These are phyloP conservation scores for Phodopus roborovskii DNA, from an alignment of 2,113 vertebrate genomes.

Conservation along the genomic window DNA sequence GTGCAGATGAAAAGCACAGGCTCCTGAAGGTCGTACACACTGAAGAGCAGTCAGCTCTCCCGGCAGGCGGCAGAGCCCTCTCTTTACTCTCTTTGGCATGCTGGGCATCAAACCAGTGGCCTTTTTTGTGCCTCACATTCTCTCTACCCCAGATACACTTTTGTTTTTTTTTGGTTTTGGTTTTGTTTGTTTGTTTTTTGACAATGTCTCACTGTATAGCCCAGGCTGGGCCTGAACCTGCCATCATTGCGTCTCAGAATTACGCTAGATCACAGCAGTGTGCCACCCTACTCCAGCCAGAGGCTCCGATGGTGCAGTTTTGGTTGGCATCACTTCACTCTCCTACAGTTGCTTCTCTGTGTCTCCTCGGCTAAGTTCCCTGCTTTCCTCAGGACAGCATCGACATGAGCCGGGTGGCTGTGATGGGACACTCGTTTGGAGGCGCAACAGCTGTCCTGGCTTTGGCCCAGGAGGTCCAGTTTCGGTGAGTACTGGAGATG, in stretches of 20 bases:
- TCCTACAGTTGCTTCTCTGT: neutral
- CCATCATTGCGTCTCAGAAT: neutral
- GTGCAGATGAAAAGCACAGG: neutral
- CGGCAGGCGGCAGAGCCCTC: no score
- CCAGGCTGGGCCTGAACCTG: neutral
- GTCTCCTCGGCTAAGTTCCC: neutral
- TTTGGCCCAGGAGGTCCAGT: constrained; percentile 84
- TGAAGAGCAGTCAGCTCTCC: neutral
- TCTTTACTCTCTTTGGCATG: neutral
- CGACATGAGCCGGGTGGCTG: constrained; percentile 78
- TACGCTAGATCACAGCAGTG: neutral
- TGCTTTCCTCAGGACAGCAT: constrained; percentile 80
- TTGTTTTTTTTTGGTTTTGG: neutral
- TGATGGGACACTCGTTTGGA: constrained; percentile 90
- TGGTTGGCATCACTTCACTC: neutral
- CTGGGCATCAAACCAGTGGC: neutral
- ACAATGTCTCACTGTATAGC: neutral
- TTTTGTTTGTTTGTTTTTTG: neutral
- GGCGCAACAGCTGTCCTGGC: constrained; percentile 86
- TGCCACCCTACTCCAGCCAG: fast-evolving
- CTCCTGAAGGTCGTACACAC: neutral
- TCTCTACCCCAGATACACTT: no score
- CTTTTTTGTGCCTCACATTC: no score
- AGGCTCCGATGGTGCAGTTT: neutral
- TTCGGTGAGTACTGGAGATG: constrained; percentile 80